These are phyloP conservation scores for Bombus ignitus DNA, from an alignment of 1,140 invertebrate genomes.

Conservation along the genomic window DNA sequence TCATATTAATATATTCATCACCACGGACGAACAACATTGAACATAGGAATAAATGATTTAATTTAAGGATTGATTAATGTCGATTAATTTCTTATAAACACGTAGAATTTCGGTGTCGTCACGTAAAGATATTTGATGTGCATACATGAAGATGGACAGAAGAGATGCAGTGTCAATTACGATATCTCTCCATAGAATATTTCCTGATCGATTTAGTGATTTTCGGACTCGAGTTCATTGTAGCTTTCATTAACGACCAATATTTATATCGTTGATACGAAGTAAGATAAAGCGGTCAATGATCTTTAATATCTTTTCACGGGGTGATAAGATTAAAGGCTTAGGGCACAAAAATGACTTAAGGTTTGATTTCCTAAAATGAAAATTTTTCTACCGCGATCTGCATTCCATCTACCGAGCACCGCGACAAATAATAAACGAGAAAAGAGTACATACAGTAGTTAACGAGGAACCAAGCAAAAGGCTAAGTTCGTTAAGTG, in stretches of 20 bases:
- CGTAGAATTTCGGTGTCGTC: not conserved
- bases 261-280: not conserved
- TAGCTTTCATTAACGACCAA: not conserved
- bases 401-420: too few species aligned
- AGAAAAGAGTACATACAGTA: not conserved
- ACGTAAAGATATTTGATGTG: not conserved
- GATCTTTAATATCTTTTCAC: not conserved
- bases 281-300: not conserved
- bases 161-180: not conserved
- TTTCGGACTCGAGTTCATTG: not conserved
- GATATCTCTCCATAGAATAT: not conserved
- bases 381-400: too few species aligned
- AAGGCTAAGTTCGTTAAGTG: slow-evolving; percentile 1
- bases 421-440: not conserved
- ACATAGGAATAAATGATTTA: not conserved
- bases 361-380: not conserved
- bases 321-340: not conserved
- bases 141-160: not conserved
- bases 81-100: not conserved
- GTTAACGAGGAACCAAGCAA: not conserved
- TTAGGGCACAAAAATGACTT: not conserved
- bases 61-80: not conserved
- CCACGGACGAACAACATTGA: slow-evolving; percentile 24
- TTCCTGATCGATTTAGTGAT: not conserved
- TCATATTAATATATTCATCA: not conserved